Conservation (phyloP, 2,888 invertebrate species). For the Drosophila neotestacea region DNA sequence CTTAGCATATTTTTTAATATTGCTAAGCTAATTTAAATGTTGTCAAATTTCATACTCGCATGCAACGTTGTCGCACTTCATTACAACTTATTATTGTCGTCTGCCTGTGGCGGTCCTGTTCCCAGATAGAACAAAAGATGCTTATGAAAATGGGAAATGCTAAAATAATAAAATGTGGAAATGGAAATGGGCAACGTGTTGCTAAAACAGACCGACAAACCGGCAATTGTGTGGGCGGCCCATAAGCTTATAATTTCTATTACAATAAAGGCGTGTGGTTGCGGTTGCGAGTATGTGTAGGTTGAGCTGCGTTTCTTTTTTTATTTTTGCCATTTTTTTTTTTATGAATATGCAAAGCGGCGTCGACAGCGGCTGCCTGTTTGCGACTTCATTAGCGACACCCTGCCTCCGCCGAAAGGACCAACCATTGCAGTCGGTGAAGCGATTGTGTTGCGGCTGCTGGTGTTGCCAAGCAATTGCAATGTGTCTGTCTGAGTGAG, state of each 20-base stretch:
- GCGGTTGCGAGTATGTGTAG: constrained; percentile 37
- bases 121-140: constrained; percentile 58
- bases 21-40: not conserved
- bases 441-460: constrained; percentile 22
- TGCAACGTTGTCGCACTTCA: constrained; percentile 44
- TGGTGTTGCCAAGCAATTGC: constrained; percentile 76
- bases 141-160: constrained; percentile 14
- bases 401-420: constrained; percentile 8
- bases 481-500: constrained; percentile 26
- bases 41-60: not conserved
- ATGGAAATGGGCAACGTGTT: constrained; percentile 69
- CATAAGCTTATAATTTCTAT: constrained; percentile 77
- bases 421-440: constrained; percentile 36
- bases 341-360: constrained; percentile 65
- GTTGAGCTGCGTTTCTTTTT: constrained; percentile 31
- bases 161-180: constrained; percentile 16
- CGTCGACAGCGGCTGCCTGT: constrained; percentile 62
- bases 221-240: constrained; percentile 30
- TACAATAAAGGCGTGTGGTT: constrained; percentile 60
- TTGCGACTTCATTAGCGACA: constrained; percentile 81
- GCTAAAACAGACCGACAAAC: constrained; percentile 64
- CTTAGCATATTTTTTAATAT: not conserved
- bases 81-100: constrained; percentile 17
- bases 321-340: constrained; percentile 28
- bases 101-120: constrained; percentile 29